A percentile compares a stretch with the other conserved stretches of the same genome.
Evolutionary conservation across 2,797 vertebrate species (phyloP).

Genomic region (Falco concolor): DNA sequence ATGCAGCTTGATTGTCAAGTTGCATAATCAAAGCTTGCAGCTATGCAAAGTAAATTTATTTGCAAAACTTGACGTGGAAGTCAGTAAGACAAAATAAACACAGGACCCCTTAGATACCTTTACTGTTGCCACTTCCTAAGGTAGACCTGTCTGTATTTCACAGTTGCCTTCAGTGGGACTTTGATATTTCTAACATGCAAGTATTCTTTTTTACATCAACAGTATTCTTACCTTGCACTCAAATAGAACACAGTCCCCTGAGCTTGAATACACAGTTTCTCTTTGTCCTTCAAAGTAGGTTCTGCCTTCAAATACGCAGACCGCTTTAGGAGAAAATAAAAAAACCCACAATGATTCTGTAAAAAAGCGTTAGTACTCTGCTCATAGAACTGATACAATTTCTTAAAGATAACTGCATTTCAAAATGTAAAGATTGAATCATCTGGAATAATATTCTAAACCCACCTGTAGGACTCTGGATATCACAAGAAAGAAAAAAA

Average conservation of each 20-base stretch:
- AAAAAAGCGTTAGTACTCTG: neutral
- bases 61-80: neutral
- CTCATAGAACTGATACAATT: neutral
- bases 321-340: constrained; percentile 72
- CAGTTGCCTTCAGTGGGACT: neutral
- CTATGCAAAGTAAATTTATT: neutral
- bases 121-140: neutral
- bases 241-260: constrained; percentile 87
- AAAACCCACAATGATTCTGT: neutral
- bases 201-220: neutral
- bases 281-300: constrained; percentile 87
- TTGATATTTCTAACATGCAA: constrained; percentile 2
- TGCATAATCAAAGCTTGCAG: neutral
- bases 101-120: neutral
- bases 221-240: constrained; percentile 86
- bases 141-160: neutral
- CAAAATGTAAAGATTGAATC: neutral
- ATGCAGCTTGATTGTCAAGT: neutral
- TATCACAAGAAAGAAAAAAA: neutral
- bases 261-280: constrained; percentile 84
- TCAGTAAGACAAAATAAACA: neutral
- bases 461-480: neutral
- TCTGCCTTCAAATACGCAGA: constrained; percentile 86
- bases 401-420: neutral
- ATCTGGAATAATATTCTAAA: neutral